Base-by-base conservation (phyloP, 2,113 vertebrate genomes). In the Pachypanchax playfairii region DNA sequence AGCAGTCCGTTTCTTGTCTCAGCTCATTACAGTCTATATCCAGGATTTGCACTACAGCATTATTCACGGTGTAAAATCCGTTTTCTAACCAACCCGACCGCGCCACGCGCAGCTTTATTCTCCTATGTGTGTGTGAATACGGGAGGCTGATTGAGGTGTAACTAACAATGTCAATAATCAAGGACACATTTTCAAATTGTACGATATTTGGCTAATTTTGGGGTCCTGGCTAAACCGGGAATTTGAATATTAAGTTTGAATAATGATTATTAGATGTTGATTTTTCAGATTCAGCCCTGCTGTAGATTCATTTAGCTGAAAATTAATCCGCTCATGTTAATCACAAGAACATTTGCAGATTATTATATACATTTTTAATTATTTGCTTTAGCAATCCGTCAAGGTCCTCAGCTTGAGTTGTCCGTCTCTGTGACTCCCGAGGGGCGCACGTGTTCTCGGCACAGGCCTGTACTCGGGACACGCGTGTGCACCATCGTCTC, bases 401-500 rank as follows among this genome's bases (percentile, higher is more conserved):
- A 46, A 29, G 49, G 68, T 65, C 44, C 44, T 38, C 44, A 36
- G 39, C 15, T 56, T 26, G 25, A 6, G 38, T 11, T 43, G 35
- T 46, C 20, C 18, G 20, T 51, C 43, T 28, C 46, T 36, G 28
- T 53, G 31, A 51, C 44, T 65, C 63, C 47, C 33, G 18, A 48
- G 46, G 17, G 4, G 29, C 42, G 74, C 83, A 85, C 68, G 67
- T 81, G 80, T 74, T 65, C 33, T 46, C 22, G 24, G 65, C 41
- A 10, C 53, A 73, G 78, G 63, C 73, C 73, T 60, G 20, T 39
- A 15, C 66, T 64, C 49, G 4, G 68, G 42, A 42, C 68, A 66
- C 82, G 83, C 88, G 85, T 86, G 85, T 75, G 65, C 54, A 60
- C 48, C 46, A 79, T 69, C n/a, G n/a, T n/a, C n/a, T n/a, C n/a